These are phyloP conservation scores for Charina bottae DNA, from an alignment of 2,113 vertebrate genomes.

Conservation along the genomic window DNA sequence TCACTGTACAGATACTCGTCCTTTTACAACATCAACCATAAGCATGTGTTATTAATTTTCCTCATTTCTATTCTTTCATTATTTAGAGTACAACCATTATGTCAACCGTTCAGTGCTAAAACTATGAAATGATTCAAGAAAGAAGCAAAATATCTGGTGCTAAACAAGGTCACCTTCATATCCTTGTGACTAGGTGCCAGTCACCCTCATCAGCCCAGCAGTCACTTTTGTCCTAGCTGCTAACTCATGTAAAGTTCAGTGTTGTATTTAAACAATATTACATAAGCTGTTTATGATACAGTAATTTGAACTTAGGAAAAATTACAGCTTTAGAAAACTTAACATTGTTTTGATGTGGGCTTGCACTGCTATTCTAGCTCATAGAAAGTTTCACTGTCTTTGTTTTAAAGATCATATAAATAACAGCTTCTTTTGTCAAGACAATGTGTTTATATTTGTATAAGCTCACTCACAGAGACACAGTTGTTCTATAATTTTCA, in stretches of 20 bases:
- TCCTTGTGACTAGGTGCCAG: slow-evolving; percentile 55
- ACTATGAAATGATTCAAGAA: slow-evolving; percentile 12
- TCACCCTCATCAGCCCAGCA: slow-evolving; percentile 41
- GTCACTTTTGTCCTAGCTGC: slow-evolving; percentile 31
- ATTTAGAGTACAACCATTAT: slow-evolving; percentile 31
- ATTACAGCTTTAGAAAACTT: not conserved
- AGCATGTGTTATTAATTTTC: not conserved
- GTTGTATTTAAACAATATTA: slow-evolving; percentile 41
- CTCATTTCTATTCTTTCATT: not conserved
- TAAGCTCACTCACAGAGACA: not conserved
- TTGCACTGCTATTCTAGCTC: slow-evolving; percentile 12
- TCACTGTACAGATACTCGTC: not conserved
- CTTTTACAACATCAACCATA: not conserved
- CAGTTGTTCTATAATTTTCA: slow-evolving; percentile 22
- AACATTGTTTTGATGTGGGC: slow-evolving; percentile 2
- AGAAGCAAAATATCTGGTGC: slow-evolving; percentile 39
- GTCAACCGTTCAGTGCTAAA: slow-evolving; percentile 4
- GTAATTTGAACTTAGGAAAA: not conserved
- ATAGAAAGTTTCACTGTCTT: slow-evolving; percentile 3
- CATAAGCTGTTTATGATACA: not conserved
- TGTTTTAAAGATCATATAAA: not conserved
- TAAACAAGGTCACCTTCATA: slow-evolving; percentile 64
- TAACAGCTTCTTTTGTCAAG: slow-evolving; percentile 23
- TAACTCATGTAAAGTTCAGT: slow-evolving; percentile 49
- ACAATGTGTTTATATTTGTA: not conserved